Evolutionary conservation across 2,888 invertebrate species (phyloP), one percentile per base, ranked within the genome.

Genomic region (Tenthredo amoena): DNA sequence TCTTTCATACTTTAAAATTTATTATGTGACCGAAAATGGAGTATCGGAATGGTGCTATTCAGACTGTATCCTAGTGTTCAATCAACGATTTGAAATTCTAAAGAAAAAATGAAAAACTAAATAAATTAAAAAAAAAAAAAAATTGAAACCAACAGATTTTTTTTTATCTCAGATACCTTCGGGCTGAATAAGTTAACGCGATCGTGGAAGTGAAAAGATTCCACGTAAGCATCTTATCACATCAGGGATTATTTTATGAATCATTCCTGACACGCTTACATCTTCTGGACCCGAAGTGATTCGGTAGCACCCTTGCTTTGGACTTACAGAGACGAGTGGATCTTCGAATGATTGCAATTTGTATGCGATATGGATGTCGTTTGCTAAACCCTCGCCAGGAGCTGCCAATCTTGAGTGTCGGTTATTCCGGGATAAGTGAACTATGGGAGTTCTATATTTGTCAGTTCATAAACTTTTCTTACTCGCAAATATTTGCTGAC

Each of bases 251-350:
- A 77, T 77, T 77, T 77, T 77, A 77, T 50, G 77, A 55, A 50
- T 55, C 77, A 50, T 77, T 77, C 31, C 77, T n/a, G 50, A 77
- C 77, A 77, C 77, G 77, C 50, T 55, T 55, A 7, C 50, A 34
- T 34, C 55, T 77, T 50, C 31, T 34, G 26, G 50, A 55, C 15
- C 77, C 26, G 50, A 77, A 77, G 77, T 77, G 77, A 77, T 55
- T 77, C 50, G 50, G 34, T 34, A n/a, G 77, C n/a, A 47, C 26
- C 55, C 50, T 34, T 50, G 43, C 26, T 31, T 77, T 31, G 31
- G 77, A 77, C 77, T 55, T 77, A 26, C 18, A 50, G 55, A 26
- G 77, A 15, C n/a, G 50, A 55, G 50, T 18, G 34, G 55, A 50
- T 34, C 34, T 50, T 9, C 50, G 77, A 77, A 77, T 77, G 26